Evolutionary conservation across 1,140 invertebrate genomes (phyloP).

Genomic region (Eulimnadia texana): DNA sequence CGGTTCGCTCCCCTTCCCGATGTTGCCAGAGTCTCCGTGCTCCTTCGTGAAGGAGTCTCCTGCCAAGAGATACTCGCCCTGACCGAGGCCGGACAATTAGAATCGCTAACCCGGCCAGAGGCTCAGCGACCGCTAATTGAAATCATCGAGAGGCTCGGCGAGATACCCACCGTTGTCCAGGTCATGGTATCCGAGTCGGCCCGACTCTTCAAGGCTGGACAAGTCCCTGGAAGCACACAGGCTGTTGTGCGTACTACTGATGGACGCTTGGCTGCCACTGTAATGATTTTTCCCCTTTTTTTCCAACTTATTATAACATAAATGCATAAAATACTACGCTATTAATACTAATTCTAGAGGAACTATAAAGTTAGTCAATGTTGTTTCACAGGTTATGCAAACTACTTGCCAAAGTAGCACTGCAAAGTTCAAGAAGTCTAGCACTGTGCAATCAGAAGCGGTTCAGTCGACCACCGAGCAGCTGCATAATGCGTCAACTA

Average conservation of each 20-base stretch:
- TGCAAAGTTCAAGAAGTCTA: background rate
- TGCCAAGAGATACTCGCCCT: conserved; percentile 22
- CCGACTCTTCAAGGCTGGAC: background rate
- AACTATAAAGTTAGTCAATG: too few species aligned
- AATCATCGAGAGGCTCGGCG: conserved; percentile 60
- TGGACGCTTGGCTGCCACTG: background rate
- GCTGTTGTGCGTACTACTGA: background rate
- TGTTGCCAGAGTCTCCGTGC: conserved; percentile 20
- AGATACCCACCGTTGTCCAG: conserved; percentile 58
- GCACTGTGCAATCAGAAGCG: background rate
- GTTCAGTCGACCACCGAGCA: background rate
- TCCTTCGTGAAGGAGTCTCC: conserved; percentile 22
- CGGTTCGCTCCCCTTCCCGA: conserved; percentile 20
- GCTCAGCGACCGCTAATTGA: conserved; percentile 66
- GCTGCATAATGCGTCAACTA: background rate
- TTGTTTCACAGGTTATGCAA: background rate
- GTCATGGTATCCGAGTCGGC: conserved; percentile 52
- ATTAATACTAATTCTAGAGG: too few species aligned
- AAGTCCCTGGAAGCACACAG: background rate
- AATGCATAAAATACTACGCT: too few species aligned
- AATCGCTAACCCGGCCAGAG: conserved; percentile 54
- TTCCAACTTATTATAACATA: too few species aligned
- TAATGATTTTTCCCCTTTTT: background rate
- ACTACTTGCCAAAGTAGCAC: background rate
- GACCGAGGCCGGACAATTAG: conserved; percentile 53